Conservation (phyloP, 2,888 invertebrate species). For the Hoplodrina ambigua region DNA sequence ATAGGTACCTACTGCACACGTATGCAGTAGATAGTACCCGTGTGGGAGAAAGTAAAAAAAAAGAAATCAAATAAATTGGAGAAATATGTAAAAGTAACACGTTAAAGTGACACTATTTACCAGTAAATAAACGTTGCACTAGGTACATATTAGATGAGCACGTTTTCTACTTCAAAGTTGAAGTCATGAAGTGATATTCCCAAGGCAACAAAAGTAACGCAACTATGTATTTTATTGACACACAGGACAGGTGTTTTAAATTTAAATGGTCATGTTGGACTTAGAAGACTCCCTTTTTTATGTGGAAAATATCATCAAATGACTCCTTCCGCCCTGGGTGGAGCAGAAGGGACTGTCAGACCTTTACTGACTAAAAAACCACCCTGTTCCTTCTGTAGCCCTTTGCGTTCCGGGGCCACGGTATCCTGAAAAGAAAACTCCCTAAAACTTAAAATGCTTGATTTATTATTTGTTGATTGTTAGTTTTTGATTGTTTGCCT, state of each 20-base stretch:
- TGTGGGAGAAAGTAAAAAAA: too few species aligned
- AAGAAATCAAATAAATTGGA: too few species aligned
- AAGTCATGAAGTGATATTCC: constrained; percentile 47
- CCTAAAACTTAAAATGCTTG: neutral
- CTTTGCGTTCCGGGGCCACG: too few species aligned
- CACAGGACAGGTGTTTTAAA: constrained; percentile 29
- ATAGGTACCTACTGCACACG: too few species aligned
- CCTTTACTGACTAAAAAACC: too few species aligned
- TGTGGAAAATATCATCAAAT: too few species aligned
- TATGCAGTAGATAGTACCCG: too few species aligned
- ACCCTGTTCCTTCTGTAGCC: too few species aligned
- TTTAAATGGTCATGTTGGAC: neutral
- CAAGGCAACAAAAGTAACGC: constrained; percentile 70
- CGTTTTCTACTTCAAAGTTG: constrained; percentile 36
- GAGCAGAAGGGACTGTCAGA: too few species aligned
- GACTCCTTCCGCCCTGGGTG: too few species aligned
- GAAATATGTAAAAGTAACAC: neutral
- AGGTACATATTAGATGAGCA: constrained; percentile 38
- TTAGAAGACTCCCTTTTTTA: neutral
- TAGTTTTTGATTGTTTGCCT: too few species aligned
- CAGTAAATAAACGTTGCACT: neutral
- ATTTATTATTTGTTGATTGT: neutral
- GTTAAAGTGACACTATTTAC: neutral
- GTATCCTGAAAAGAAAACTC: too few species aligned
- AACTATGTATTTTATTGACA: constrained; percentile 68